Conservation (phyloP, 2,888 invertebrate species). For the Platycheirus rosarum region DNA sequence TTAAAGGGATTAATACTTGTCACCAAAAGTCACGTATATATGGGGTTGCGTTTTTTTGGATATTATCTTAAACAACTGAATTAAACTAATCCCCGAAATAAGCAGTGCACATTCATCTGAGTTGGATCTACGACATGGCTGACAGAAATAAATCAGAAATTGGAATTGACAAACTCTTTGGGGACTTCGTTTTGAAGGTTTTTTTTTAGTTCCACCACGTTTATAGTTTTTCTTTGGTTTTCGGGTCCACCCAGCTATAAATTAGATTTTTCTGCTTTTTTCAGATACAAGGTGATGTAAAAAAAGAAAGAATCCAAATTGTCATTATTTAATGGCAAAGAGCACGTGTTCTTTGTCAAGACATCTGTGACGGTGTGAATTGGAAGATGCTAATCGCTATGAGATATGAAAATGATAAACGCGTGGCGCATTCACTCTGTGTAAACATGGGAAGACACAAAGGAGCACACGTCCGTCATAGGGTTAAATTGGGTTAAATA, state of each 20-base stretch:
- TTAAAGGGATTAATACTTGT: slow-evolving; percentile 56
- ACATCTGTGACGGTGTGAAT: slow-evolving; percentile 48
- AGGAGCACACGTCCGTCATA: slow-evolving; percentile 20
- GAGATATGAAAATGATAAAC: slow-evolving; percentile 73
- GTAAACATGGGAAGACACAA: slow-evolving; percentile 43
- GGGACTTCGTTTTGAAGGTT: no score
- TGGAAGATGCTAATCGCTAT: slow-evolving; percentile 55
- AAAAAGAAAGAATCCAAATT: slow-evolving; percentile 41
- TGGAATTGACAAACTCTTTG: not conserved
- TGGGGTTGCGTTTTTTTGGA: slow-evolving; percentile 36
- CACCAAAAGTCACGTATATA: slow-evolving; percentile 60
- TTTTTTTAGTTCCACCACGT: slow-evolving; percentile 47
- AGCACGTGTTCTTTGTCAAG: slow-evolving; percentile 61
- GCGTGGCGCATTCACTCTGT: slow-evolving; percentile 52
- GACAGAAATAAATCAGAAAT: slow-evolving; percentile 57
- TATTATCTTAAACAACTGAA: slow-evolving; percentile 42
- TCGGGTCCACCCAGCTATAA: slow-evolving; percentile 46
- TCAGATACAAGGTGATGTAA: slow-evolving; percentile 15
- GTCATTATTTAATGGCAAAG: slow-evolving; percentile 57
- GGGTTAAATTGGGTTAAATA: slow-evolving; percentile 73
- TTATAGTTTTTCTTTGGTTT: slow-evolving; percentile 60
- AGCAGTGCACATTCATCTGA: slow-evolving; percentile 13
- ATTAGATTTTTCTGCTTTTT: slow-evolving; percentile 7
- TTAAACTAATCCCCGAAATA: slow-evolving; percentile 23
- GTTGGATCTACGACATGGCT: slow-evolving; percentile 25